Evolutionary conservation across 2,888 invertebrate species (phyloP).

Genomic region (Coelinius sp.): DNA sequence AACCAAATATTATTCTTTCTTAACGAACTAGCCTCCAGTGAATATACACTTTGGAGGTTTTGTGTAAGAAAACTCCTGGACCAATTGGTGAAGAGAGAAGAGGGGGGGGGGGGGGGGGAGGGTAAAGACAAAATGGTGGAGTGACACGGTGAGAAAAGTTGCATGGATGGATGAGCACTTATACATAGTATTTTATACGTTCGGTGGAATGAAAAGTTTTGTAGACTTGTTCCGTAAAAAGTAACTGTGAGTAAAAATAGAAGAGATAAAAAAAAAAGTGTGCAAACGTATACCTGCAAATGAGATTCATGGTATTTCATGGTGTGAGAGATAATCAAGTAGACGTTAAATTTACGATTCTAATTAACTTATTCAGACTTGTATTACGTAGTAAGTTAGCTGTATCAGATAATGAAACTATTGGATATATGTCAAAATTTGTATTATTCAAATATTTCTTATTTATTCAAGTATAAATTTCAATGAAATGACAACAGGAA

Average conservation of each 20-base stretch:
- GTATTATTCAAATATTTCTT: background rate
- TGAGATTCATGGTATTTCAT: background rate
- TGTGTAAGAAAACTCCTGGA: constrained; percentile 24
- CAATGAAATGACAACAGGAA: background rate
- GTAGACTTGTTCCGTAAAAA: constrained; percentile 22
- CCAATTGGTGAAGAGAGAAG: too few species aligned
- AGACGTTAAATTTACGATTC: constrained; percentile 38
- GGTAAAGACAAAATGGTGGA: constrained; percentile 11
- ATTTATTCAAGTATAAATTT: background rate
- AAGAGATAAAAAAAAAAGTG: constrained; percentile 22
- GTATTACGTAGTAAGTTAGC: constrained; percentile 27
- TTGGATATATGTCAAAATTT: constrained; percentile 31
- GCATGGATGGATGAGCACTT: constrained; percentile 35
- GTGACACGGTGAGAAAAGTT: constrained; percentile 30
- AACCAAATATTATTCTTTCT: constrained; percentile 55
- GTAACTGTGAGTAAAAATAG: constrained; percentile 12
- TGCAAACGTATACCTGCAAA: background rate
- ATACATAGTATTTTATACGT: constrained; percentile 22
- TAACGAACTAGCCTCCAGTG: constrained; percentile 52
- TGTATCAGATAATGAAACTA: constrained; percentile 16
- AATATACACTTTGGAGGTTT: constrained; percentile 33
- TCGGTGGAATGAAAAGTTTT: constrained; percentile 31
- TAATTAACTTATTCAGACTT: constrained; percentile 44
- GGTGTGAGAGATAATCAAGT: background rate
- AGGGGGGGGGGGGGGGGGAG: too few species aligned